Percentiles rank a stretch among this genome's conserved stretches.
Conservation (phyloP, 23 tunicate genomes). For the Ciona savignyi region DNA sequence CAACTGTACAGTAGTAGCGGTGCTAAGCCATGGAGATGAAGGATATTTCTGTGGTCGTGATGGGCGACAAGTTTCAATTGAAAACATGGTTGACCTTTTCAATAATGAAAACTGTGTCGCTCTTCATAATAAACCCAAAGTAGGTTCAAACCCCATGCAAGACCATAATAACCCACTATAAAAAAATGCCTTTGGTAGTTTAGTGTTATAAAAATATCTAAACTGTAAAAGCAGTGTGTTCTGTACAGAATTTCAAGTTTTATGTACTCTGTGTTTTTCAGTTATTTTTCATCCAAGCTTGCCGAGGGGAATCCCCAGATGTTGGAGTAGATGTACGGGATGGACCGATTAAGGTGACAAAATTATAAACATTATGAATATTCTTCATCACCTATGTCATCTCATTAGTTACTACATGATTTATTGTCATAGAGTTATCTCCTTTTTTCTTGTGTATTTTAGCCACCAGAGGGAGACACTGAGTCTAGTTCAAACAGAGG, state of each 20-base stretch:
- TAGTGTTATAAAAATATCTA: no score
- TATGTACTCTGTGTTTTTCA: constrained; percentile 8
- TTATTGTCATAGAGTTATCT: neutral
- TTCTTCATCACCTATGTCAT: no score
- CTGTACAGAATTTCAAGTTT: no score
- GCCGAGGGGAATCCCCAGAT: constrained; percentile 64
- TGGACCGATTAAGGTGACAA: neutral
- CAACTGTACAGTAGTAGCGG: constrained; percentile 34
- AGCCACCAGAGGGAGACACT: constrained; percentile 27
- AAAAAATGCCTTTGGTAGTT: no score
- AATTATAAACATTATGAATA: no score
- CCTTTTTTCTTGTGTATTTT: neutral
- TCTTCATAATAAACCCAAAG: constrained; percentile 93
- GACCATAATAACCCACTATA: no score
- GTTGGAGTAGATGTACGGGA: constrained; percentile 73
- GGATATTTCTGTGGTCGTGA: constrained; percentile 67
- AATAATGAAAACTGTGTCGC: constrained; percentile 63
- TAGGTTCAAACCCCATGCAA: no score
- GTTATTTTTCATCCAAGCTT: constrained; percentile 71
- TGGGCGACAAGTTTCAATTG: constrained; percentile 41
- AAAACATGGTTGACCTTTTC: constrained; percentile 35
- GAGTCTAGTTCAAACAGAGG: neutral
- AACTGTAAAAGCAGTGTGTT: no score
- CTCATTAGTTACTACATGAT: no score
- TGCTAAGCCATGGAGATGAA: constrained; percentile 81